Base-by-base conservation (phyloP, 2,888 invertebrate species). In the Lomographa bimaculata region DNA sequence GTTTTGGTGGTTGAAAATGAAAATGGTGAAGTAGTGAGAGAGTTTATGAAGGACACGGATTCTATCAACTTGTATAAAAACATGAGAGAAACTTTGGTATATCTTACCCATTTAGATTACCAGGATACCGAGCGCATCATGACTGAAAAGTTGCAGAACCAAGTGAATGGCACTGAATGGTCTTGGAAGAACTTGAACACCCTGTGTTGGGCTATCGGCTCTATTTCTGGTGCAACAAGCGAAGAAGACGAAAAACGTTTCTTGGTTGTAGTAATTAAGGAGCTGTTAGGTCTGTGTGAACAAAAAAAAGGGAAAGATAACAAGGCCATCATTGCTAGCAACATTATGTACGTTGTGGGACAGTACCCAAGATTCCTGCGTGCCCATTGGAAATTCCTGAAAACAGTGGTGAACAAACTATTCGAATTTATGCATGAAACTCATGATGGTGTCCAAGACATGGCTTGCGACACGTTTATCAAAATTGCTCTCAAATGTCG, bases 371-470 rank as follows among this genome's bases (percentile, higher is more conserved):
- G 99, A 43, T 99, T 99, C 89, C 90, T 99, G 47, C 91, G 98
- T 60, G 98, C 98, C n/a, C 99, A 99, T 83, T 99, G 99, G 99
- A 97, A 98, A 78, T 99, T 99, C 86, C 91, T 99, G 50, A 99
- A 99, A 91, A 99, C 99, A 30, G 99, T 99, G 69, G 98, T 99
- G 45, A 99, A 99, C 90, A 99, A 99, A 90, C 92, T 99, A 39
- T 99, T 99, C 90, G 99, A 99, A 90, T 99, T 99, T 81, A 99
- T 99, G 99, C 99, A 99, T 79, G 99, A 99, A 90, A 98, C 98
- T 36, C 99, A 99, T 78, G 99, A 99, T 79, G 99, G 99, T 65
- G 99, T 99, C 12, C 99, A 99, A 85, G 99, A 99, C 72, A 99
- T 99, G 99, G 99, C 99, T 45, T 99, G 99, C 91, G 99, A 99